Evolutionary conservation across 2,888 invertebrate genomes (phyloP).

Genomic region (Argyresthia goedartella): DNA sequence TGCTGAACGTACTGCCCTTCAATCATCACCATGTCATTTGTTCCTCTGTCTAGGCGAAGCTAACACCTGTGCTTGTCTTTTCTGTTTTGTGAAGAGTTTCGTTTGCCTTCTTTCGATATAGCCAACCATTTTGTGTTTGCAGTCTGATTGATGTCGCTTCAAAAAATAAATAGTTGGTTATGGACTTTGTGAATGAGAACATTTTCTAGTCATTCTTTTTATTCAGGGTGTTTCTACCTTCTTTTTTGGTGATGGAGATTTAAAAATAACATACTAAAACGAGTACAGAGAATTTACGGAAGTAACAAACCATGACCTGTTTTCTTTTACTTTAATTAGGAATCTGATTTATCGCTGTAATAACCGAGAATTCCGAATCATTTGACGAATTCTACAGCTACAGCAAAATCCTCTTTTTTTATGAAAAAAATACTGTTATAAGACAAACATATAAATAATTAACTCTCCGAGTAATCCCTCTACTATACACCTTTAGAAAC

Average conservation of each 20-base stretch:
- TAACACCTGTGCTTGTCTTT: neutral
- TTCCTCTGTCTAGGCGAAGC: constrained; percentile 13
- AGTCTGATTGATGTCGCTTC: too few relatives aligned
- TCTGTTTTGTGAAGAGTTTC: neutral
- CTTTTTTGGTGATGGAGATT: neutral
- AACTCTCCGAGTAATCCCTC: too few relatives aligned
- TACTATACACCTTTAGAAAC: too few relatives aligned
- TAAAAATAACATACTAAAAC: neutral
- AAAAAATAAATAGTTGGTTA: neutral
- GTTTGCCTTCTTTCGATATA: neutral
- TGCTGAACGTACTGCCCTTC: constrained; percentile 24
- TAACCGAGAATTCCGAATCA: too few relatives aligned
- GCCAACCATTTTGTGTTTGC: too few relatives aligned
- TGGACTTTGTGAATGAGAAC: neutral
- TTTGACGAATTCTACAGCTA: too few relatives aligned
- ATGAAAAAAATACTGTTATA: too few relatives aligned
- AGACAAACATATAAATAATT: too few relatives aligned
- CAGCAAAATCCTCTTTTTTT: too few relatives aligned
- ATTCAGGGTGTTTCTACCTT: neutral
- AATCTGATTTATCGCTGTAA: too few relatives aligned
- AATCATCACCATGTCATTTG: constrained; percentile 57
- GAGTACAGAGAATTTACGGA: neutral
- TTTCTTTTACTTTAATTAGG: too few relatives aligned
- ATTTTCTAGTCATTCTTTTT: neutral
- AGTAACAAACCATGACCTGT: too few relatives aligned